These are phyloP conservation scores for Asbolus verrucosus DNA, from an alignment of 1,140 invertebrate species.

Conservation along the genomic window DNA sequence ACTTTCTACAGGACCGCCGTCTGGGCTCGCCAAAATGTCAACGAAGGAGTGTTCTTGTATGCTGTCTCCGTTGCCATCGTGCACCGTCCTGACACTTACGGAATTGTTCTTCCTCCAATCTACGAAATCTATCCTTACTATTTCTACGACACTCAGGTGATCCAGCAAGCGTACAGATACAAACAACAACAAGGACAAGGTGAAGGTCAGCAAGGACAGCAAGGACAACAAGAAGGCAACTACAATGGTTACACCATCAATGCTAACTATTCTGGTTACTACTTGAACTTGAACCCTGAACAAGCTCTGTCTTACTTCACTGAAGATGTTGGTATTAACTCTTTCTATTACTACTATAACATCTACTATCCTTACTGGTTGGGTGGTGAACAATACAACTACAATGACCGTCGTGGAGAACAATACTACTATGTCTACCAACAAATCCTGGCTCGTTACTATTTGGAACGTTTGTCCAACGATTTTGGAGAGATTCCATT, in stretches of 20 bases:
- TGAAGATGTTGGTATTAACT: constrained; percentile 79
- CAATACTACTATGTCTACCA: constrained; percentile 72
- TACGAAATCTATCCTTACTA: constrained; percentile 78
- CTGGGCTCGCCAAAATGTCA: constrained; percentile 74
- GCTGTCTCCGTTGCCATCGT: constrained; percentile 72
- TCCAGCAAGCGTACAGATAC: constrained; percentile 71
- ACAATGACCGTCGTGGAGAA: constrained; percentile 73
- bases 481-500: constrained; percentile 71
- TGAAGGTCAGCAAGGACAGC: constrained; percentile 63
- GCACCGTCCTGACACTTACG: constrained; percentile 72
- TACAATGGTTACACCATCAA: constrained; percentile 59
- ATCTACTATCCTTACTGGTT: constrained; percentile 75
- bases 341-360: constrained; percentile 76
- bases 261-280: constrained; percentile 69
- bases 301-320: constrained; percentile 78
- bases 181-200: constrained; percentile 69
- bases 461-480: constrained; percentile 76
- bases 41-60: constrained; percentile 75
- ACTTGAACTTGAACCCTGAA: constrained; percentile 63
- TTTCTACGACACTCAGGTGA: constrained; percentile 72
- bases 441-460: constrained; percentile 74
- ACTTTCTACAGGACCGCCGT: constrained; percentile 71
- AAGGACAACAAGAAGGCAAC: constrained; percentile 61
- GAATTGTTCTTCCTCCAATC: constrained; percentile 72
- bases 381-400: constrained; percentile 67